Evolutionary conservation across 2,113 vertebrate species (phyloP), one percentile per base, ranked within the genome.

Genomic region (Carassius auratus): DNA sequence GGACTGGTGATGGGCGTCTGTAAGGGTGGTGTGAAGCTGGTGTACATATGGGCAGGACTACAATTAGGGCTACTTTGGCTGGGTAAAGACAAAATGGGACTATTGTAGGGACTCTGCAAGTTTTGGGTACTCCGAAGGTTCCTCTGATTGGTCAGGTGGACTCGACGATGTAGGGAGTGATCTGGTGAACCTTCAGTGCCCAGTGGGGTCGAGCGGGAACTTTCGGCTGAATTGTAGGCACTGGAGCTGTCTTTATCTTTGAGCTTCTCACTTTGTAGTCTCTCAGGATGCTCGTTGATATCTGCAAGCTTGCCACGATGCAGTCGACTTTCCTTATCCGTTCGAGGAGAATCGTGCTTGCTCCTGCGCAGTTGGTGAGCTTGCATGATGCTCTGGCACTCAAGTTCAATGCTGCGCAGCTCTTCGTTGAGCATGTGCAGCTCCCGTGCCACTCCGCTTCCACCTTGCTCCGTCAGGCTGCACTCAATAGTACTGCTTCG

Each of bases 371-470:
- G 95, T 81, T 91, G 94, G 87, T 98, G 97, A 12, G 97, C 96
- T 88, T 97, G 96, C 97, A 99, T 99, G 91, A 99, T 98, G 85
- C 94, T 99, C 92, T 98, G 97, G 91, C 98, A 99, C 87, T 99
- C 97, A 0, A 96, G 95, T 90, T 99, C 97, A 86, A 98, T 98
- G 87, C 92, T 99, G 55, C 96, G 94, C n/a, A 99, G 93, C 83
- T 99, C 98, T 85, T 99, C 97, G 3, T 99, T 99, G 15, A 99
- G 94, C 91, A 99, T 90, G 89, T 96, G 96, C 17, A 99, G 94
- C 92, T 99, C 98, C 8, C 96, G 96, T 76, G 97, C 96, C 61
- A 99, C 94, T 7, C 96, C 92, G 1, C 91, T 88, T 52, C 30
- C 89, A 14, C 89, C 95, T 88, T 95, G 95, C 52, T 96, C 96